These are phyloP conservation scores for Tympanuchus pallidicinctus DNA, from an alignment of 2,113 vertebrate species.

Conservation along the genomic window DNA sequence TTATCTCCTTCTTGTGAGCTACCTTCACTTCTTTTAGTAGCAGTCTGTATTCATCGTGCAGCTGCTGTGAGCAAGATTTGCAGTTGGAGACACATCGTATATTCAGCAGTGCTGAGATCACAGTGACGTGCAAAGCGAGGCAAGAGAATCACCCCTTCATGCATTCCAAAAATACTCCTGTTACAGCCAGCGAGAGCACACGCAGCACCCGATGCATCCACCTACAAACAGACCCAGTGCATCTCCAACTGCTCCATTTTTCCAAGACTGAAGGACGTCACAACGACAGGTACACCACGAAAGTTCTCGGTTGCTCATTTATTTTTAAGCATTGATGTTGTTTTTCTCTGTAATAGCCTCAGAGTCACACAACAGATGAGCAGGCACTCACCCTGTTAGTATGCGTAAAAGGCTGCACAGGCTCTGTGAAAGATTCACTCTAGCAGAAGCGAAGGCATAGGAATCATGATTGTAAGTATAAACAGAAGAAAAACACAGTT, in stretches of 20 bases:
- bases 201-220: not conserved
- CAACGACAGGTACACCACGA: not conserved
- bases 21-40: not conserved
- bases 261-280: not conserved
- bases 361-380: conserved; percentile 6
- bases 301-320: not conserved
- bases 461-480: conserved; percentile 3
- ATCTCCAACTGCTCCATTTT: not conserved
- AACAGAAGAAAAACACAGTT: not conserved
- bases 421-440: conserved; percentile 21
- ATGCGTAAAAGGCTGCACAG: conserved; percentile 25
- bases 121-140: conserved; percentile 48
- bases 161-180: conserved; percentile 41
- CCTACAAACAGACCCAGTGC: not conserved
- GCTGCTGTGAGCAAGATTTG: conserved; percentile 29
- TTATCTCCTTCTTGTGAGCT: not conserved
- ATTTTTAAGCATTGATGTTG: not conserved
- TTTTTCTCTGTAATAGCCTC: conserved; percentile 24
- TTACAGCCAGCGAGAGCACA: not conserved
- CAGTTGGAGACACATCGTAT: not conserved
- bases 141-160: conserved; percentile 46
- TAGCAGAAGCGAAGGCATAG: conserved; percentile 14
- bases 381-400: conserved; percentile 19
- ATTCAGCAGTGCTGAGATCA: conserved; percentile 57
- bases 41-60: conserved; percentile 11